A percentile compares a stretch with the other conserved stretches of the same genome.
Evolutionary conservation across 2,797 vertebrate genomes (phyloP).

Genomic region (Sternarchorhynchus goeldii): DNA sequence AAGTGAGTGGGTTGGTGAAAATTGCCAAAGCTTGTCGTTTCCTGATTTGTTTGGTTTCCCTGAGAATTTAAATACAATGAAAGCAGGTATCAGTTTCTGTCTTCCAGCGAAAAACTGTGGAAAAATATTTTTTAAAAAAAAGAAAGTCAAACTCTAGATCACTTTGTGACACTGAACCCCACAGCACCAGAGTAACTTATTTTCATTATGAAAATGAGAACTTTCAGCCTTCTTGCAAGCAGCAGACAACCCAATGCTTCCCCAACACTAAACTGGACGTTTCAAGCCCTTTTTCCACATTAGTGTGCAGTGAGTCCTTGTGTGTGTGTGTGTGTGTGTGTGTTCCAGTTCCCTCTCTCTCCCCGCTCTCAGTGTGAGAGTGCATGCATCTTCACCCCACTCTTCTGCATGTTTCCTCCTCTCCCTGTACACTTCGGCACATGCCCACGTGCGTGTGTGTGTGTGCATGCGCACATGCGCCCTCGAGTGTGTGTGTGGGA

Average conservation of each 20-base stretch:
- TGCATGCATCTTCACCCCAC: constrained; percentile 6
- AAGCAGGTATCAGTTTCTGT: not conserved
- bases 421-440: not conserved
- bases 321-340: not conserved
- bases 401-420: constrained; percentile 14
- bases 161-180: not conserved
- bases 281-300: not conserved
- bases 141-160: not conserved
- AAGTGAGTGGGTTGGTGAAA: not conserved
- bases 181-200: not conserved
- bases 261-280: not conserved
- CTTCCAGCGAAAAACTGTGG: not conserved
- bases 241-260: not conserved
- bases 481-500: constrained; percentile 41
- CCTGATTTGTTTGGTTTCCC: constrained; percentile 4
- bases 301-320: not conserved
- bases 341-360: not conserved
- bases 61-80: not conserved
- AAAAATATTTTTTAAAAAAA: not conserved
- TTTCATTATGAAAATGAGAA: not conserved
- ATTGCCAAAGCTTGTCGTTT: not conserved
- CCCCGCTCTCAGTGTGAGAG: not conserved
- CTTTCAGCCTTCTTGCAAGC: not conserved
- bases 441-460: not conserved
- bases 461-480: not conserved